Evolutionary conservation across 2,113 vertebrate species (phyloP), one percentile per base, ranked within the genome.

Genomic region (Callospermophilus lateralis): DNA sequence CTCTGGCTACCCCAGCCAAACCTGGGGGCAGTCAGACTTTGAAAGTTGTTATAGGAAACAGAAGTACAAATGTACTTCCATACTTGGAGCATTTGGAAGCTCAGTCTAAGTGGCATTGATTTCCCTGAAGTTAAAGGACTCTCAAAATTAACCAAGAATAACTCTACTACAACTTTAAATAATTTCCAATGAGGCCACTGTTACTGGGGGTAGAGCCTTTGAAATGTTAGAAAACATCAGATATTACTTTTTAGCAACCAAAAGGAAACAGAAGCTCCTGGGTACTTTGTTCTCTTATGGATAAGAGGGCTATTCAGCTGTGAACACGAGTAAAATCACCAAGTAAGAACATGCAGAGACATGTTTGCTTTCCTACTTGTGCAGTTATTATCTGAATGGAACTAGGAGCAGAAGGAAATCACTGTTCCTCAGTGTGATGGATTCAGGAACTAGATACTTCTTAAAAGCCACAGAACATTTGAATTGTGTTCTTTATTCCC

Each of bases 401-500:
- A 37, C 28, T 28, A 7, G 3, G 32, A 68, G 32, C 88, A 76
- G 55, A 67, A 76, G 11, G n/a, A 65, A 28, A n/a, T 86, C 26
- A 9, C 1, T 77, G 22, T 39, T 48, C 22, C 9, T 61, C 55
- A 1, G 11, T 65, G 24, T 61, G 51, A 48, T 81, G 11, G 83
- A 90, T 77, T 70, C 61, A 34, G 72, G n/a, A 89, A 94, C 45
- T 67, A 6, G 55, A 61, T 79, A 78, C n/a, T 80, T 90, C 58
- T 61, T 65, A 32, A 89, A 97, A 79, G 63, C 61, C 37, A 95
- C 51, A 37, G 80, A 77, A 70, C 16, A 84, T 80, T 65, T 87
- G 42, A 84, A 89, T 91, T 86, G 22, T 83, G 96, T 90, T 74
- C 78, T 70, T 92, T 79, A 63, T 84, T 58, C 90, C 39, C 45